Percentiles rank a stretch among this genome's conserved stretches.
These are phyloP conservation scores for Drosophila novamexicana DNA, from an alignment of 1,140 invertebrate species.

Conservation along the genomic window DNA sequence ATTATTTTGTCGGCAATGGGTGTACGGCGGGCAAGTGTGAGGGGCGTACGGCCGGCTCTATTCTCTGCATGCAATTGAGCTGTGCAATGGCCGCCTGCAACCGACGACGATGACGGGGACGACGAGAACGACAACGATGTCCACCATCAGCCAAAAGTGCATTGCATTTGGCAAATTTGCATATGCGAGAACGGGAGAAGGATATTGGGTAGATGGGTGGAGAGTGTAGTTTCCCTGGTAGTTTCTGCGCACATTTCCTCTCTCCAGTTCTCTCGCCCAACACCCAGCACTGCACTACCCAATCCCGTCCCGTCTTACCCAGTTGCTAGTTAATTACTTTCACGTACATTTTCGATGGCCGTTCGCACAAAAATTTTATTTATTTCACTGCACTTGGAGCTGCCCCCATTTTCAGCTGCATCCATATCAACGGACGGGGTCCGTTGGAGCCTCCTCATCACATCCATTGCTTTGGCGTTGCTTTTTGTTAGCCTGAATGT, in stretches of 20 bases:
- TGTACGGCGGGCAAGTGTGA: slow-evolving; percentile 30
- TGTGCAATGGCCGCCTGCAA: slow-evolving; percentile 26
- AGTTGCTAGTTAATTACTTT: slow-evolving; percentile 80
- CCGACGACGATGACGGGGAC: slow-evolving; percentile 15
- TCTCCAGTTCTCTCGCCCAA: neutral
- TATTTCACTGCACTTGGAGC: slow-evolving; percentile 76
- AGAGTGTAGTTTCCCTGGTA: slow-evolving; percentile 16
- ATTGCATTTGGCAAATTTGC: slow-evolving; percentile 79
- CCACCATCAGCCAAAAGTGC: slow-evolving; percentile 77
- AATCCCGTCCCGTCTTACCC: neutral
- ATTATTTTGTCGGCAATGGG: slow-evolving; percentile 77
- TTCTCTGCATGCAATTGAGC: slow-evolving; percentile 47
- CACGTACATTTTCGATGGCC: slow-evolving; percentile 79
- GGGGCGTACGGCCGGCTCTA: slow-evolving; percentile 32
- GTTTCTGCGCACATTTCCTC: slow-evolving; percentile 17
- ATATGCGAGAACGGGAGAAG: slow-evolving; percentile 43
- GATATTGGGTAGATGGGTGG: neutral
- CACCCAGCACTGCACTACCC: neutral
- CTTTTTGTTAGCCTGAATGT: slow-evolving; percentile 79
- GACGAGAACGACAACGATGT: slow-evolving; percentile 58
- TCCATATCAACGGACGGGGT: slow-evolving; percentile 39
- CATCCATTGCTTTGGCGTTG: slow-evolving; percentile 7
- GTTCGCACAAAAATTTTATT: slow-evolving; percentile 71
- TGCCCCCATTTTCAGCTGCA: slow-evolving; percentile 59
- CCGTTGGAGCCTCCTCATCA: slow-evolving; percentile 42